Conservation (phyloP, 2,888 invertebrate genomes). For the Pherbina coryleti region DNA sequence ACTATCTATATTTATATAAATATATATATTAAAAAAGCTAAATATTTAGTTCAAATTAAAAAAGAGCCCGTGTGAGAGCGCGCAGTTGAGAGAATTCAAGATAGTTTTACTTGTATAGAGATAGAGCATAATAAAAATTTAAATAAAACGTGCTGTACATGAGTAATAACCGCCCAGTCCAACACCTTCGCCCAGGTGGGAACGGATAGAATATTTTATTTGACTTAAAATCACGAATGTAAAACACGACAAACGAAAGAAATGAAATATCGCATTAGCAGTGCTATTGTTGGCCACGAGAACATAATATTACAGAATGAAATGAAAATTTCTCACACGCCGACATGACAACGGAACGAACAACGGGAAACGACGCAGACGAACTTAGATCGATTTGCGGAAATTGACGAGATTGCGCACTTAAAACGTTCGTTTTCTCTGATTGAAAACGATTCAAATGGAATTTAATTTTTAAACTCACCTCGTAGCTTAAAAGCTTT, state of each 20-base stretch:
- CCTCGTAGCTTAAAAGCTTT: no score
- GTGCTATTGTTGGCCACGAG: no score
- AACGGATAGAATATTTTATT: neutral
- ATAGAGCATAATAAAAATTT: slow-evolving; percentile 6
- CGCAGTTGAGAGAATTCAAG: neutral
- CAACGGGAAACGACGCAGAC: slow-evolving; percentile 27
- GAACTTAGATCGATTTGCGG: slow-evolving; percentile 55
- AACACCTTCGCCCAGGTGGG: slow-evolving; percentile 3
- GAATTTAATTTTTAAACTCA: slow-evolving; percentile 9
- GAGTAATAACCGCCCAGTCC: neutral
- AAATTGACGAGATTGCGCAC: slow-evolving; percentile 57
- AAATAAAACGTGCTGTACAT: slow-evolving; percentile 10
- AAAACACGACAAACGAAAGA: slow-evolving; percentile 13
- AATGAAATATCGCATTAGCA: neutral
- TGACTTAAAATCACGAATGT: slow-evolving; percentile 34
- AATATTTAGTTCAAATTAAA: no score
- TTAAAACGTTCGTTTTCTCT: slow-evolving; percentile 47
- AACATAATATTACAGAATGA: neutral
- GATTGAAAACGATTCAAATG: neutral
- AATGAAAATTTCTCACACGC: slow-evolving; percentile 7
- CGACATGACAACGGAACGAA: neutral
- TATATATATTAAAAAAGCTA: no score
- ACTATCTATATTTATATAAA: no score
- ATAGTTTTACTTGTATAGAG: neutral
- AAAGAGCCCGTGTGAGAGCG: neutral